phyloP scores from a whole-genome alignment of 2,797 vertebrate genomes.

The Danio jaintianensis region DNA sequence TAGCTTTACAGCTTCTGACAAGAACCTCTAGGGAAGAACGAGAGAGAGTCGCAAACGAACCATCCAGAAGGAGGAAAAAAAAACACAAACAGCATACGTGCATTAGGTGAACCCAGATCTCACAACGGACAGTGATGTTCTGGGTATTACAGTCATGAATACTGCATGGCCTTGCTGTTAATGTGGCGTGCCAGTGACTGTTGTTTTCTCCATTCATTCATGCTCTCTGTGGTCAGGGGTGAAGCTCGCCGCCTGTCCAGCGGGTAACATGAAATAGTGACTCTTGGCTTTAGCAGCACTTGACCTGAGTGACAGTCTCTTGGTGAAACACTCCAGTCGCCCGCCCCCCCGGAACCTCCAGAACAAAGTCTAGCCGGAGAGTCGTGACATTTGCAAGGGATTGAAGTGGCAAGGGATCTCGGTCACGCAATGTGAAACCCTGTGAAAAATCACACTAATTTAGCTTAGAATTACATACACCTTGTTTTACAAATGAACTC shows the following conservation, averaged over 20 bases:
- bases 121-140: slow-evolving; percentile 24
- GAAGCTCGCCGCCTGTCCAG: slow-evolving; percentile 14
- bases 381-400: slow-evolving; percentile 1
- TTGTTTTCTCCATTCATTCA: slow-evolving; percentile 35
- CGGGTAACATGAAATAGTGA: slow-evolving; percentile 28
- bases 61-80: not conserved
- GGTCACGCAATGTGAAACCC: slow-evolving; percentile 1
- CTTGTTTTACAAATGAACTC: slow-evolving; percentile 25
- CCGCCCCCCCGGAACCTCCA: not conserved
- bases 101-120: slow-evolving; percentile 43
- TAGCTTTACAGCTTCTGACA: slow-evolving; percentile 20
- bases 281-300: slow-evolving; percentile 29
- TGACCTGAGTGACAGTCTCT: slow-evolving; percentile 32
- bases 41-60: slow-evolving; percentile 1
- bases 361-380: slow-evolving; percentile 20
- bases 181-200: slow-evolving; percentile 17
- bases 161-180: slow-evolving; percentile 37
- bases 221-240: slow-evolving; percentile 20
- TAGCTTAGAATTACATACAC: not conserved
- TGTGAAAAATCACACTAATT: slow-evolving; percentile 22
- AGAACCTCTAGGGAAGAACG: slow-evolving; percentile 19
- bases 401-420: not conserved
- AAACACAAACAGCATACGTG: slow-evolving; percentile 36
- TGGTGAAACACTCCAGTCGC: slow-evolving; percentile 1
- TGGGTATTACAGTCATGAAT: slow-evolving; percentile 35